Percentiles rank a stretch among this genome's conserved stretches.
These are phyloP conservation scores for Loripinus fragilis DNA, from an alignment of 2,888 invertebrate species.

Conservation along the genomic window DNA sequence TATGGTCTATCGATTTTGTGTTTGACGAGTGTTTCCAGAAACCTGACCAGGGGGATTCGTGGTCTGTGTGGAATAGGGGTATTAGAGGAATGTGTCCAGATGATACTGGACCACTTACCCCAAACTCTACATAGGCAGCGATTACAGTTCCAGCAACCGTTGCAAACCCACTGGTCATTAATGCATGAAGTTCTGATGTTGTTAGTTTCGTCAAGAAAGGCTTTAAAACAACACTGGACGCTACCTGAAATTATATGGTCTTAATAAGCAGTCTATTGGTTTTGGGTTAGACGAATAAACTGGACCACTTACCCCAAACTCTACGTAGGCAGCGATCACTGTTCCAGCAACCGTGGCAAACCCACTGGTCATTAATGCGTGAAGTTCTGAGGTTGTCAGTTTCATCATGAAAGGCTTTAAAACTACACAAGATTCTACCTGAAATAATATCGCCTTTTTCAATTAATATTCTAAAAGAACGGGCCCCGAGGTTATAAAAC, in stretches of 20 bases:
- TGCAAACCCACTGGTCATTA: slow-evolving; percentile 97
- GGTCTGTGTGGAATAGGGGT: too few relatives aligned
- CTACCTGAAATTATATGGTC: slow-evolving; percentile 57
- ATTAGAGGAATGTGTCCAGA: too few relatives aligned
- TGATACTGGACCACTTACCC: slow-evolving; percentile 63
- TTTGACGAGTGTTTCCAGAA: too few relatives aligned
- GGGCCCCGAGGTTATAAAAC: too few relatives aligned
- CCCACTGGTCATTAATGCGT: slow-evolving; percentile 94
- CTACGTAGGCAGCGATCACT: slow-evolving; percentile 92
- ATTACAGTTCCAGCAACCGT: slow-evolving; percentile 95
- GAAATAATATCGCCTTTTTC: neutral
- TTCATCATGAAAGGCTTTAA: slow-evolving; percentile 71
- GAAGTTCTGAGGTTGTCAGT: slow-evolving; percentile 73
- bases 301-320: slow-evolving; percentile 69
- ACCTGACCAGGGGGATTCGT: too few relatives aligned
- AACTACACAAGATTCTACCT: slow-evolving; percentile 75
- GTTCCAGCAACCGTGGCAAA: slow-evolving; percentile 96
- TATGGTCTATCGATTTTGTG: too few relatives aligned
- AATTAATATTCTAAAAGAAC: too few relatives aligned
- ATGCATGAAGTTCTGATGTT: slow-evolving; percentile 84
- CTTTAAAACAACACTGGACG: slow-evolving; percentile 71
- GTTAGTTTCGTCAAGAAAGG: slow-evolving; percentile 74
- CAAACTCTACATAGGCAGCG: slow-evolving; percentile 89
- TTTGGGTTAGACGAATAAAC: too few relatives aligned
- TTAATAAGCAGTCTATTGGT: too few relatives aligned